phyloP scores from a whole-genome alignment of 2,113 vertebrate genomes.

The Pachypanchax playfairii region DNA sequence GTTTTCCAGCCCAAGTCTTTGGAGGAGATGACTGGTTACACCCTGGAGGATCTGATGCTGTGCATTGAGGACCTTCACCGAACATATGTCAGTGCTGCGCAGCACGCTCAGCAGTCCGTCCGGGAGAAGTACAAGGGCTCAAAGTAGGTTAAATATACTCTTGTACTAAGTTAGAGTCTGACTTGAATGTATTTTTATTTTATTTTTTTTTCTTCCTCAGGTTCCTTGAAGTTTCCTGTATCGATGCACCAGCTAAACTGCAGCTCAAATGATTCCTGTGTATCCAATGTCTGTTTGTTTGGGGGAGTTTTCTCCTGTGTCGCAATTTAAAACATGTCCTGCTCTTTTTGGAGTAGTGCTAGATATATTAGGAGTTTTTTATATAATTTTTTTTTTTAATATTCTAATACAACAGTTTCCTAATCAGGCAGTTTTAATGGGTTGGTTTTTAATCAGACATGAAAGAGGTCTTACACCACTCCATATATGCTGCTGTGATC shows the following conservation, averaged over 20 bases:
- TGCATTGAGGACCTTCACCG: conserved; percentile 90
- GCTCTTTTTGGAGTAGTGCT: conserved; percentile 58
- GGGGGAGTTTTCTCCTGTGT: conserved; percentile 28
- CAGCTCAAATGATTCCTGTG: conserved; percentile 60
- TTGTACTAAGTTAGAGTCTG: neutral
- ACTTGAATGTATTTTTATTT: no score
- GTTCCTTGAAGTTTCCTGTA: conserved; percentile 88
- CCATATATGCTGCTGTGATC: conserved; percentile 1
- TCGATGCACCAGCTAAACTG: conserved; percentile 84
- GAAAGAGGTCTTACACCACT: neutral
- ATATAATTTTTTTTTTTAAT: conserved; percentile 63
- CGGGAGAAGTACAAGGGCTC: conserved; percentile 92
- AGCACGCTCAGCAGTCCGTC: conserved; percentile 93
- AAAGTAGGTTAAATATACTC: conserved; percentile 88
- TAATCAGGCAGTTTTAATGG: conserved; percentile 67
- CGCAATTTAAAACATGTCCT: conserved; percentile 52
- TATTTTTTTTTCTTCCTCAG: conserved; percentile 64
- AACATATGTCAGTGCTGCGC: conserved; percentile 86
- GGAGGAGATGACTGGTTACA: conserved; percentile 84
- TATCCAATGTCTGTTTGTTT: conserved; percentile 14
- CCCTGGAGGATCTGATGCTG: conserved; percentile 87
- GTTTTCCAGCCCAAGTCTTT: conserved; percentile 87
- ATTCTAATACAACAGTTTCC: conserved; percentile 41
- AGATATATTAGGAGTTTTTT: conserved; percentile 33
- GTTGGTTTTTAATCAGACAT: conserved; percentile 34